A percentile compares a stretch with the other conserved stretches of the same genome.
These are phyloP conservation scores for Chloebia gouldiae DNA, from an alignment of 2,113 vertebrate species.

Conservation along the genomic window DNA sequence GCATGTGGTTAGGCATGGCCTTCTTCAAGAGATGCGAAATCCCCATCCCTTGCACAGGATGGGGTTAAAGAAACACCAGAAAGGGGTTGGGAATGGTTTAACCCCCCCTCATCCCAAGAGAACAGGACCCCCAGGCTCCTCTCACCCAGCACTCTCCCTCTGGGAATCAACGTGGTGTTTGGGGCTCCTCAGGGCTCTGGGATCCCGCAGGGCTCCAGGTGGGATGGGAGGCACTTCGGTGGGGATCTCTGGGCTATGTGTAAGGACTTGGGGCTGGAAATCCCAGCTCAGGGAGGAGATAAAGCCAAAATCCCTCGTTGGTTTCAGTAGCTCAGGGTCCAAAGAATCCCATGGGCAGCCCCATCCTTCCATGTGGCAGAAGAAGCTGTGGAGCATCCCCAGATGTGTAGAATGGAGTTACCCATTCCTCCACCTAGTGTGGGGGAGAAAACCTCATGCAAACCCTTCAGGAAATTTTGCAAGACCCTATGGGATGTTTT, in stretches of 20 bases:
- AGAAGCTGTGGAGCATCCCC: neutral
- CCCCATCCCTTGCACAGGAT: neutral
- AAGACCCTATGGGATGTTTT: neutral
- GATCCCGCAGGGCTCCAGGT: fast-evolving
- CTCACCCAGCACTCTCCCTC: fast-evolving
- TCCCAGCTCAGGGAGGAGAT: neutral
- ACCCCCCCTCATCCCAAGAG: neutral
- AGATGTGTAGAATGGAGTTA: neutral
- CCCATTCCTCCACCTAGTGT: fast-evolving
- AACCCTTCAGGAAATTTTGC: neutral
- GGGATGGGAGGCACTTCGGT: neutral
- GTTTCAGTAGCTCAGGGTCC: neutral
- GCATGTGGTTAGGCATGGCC: neutral
- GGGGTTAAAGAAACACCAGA: neutral
- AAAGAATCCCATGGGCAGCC: neutral
- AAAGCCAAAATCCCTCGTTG: neutral
- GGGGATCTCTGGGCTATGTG: neutral
- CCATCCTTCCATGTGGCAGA: fast-evolving
- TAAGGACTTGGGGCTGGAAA: neutral
- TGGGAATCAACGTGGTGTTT: neutral
- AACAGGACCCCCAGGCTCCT: neutral
- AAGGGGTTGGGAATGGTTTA: neutral
- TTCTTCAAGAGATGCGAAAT: neutral
- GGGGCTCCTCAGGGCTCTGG: neutral
- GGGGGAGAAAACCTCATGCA: neutral